Conservation (phyloP, 2,797 vertebrate genomes). For the Scolopax bukidnonensis region DNA sequence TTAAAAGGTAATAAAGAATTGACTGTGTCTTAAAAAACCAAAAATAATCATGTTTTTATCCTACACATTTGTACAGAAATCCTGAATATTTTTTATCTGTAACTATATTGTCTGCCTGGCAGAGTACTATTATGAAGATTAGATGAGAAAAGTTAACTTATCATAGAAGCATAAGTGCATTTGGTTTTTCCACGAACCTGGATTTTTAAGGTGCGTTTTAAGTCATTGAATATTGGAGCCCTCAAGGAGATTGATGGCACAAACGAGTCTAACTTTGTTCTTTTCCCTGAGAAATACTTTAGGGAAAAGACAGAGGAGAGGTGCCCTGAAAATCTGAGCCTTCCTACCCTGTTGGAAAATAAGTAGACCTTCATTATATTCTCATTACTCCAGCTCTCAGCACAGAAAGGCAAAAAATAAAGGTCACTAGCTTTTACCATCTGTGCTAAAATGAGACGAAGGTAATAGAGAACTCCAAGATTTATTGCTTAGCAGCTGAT, state of each 20-base stretch:
- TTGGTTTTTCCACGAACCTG: background rate
- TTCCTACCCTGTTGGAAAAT: constrained; percentile 71
- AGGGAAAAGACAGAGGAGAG: constrained; percentile 41
- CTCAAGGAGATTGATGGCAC: constrained; percentile 64
- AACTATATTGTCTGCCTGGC: background rate
- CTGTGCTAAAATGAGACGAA: constrained; percentile 54
- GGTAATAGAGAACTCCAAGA: constrained; percentile 45
- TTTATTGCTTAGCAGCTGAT: constrained; percentile 58
- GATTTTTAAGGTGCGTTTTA: constrained; percentile 67
- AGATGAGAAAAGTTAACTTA: background rate
- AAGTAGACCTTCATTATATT: constrained; percentile 59
- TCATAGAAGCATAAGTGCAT: background rate
- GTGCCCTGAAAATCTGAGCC: constrained; percentile 13
- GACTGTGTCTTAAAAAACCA: background rate
- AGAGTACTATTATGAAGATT: constrained; percentile 2
- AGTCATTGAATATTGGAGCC: constrained; percentile 56
- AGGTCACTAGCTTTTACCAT: constrained; percentile 52
- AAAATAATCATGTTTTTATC: background rate
- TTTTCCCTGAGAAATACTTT: constrained; percentile 75
- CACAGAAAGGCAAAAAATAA: constrained; percentile 49
- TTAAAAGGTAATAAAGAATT: background rate
- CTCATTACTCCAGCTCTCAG: constrained; percentile 45
- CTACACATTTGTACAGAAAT: constrained; percentile 10
- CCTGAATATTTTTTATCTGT: background rate
- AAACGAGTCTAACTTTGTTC: constrained; percentile 66